phyloP scores from a whole-genome alignment of 2,888 invertebrate species.

The Noctua comes region DNA sequence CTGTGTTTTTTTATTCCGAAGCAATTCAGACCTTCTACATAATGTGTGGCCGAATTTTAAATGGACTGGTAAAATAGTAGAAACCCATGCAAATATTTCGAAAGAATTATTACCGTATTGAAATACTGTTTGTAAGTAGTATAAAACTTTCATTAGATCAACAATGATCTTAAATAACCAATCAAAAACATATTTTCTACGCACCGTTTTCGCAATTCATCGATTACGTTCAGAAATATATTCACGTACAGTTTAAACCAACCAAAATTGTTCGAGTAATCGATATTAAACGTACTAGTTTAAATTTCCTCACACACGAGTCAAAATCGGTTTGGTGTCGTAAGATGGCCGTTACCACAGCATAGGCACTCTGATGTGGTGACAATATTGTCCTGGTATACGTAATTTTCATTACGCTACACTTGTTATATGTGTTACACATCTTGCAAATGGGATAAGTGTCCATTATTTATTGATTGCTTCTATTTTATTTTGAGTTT shows the following conservation, averaged over 20 bases:
- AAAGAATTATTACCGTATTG: constrained; percentile 36
- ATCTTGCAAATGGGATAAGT: constrained; percentile 32
- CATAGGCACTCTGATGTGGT: constrained; percentile 53
- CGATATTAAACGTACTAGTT: constrained; percentile 57
- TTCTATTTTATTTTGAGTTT: constrained; percentile 7
- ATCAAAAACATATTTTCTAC: constrained; percentile 61
- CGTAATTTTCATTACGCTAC: constrained; percentile 46
- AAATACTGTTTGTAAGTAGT: constrained; percentile 10
- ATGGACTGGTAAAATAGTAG: constrained; percentile 11
- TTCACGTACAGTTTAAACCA: constrained; percentile 67
- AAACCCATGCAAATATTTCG: constrained; percentile 13
- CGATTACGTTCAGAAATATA: constrained; percentile 70
- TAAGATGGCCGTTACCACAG: constrained; percentile 54
- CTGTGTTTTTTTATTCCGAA: constrained; percentile 32
- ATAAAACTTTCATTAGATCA: constrained; percentile 59
- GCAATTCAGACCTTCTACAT: constrained; percentile 29
- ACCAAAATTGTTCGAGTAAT: constrained; percentile 65
- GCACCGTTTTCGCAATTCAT: constrained; percentile 66
- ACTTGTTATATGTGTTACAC: constrained; percentile 28
- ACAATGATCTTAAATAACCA: constrained; percentile 53
- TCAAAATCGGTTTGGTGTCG: constrained; percentile 55
- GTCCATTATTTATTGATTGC: constrained; percentile 27
- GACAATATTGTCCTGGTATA: constrained; percentile 54
- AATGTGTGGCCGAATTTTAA: constrained; percentile 19
- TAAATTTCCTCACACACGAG: constrained; percentile 63